These are phyloP conservation scores for Drosophila parabipectinata DNA, from an alignment of 1,140 invertebrate genomes.

Conservation along the genomic window DNA sequence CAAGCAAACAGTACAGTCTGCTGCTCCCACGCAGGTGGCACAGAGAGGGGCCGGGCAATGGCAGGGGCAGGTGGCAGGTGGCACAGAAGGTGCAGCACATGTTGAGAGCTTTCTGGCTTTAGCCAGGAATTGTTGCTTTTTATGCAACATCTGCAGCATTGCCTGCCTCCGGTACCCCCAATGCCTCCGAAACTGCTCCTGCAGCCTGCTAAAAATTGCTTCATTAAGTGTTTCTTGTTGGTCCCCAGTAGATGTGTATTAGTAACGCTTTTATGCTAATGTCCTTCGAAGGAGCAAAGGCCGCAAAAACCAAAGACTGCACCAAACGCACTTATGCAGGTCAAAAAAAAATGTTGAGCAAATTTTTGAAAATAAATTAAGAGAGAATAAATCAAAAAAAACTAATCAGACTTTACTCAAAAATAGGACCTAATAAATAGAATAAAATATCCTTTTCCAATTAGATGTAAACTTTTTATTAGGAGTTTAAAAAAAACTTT, in stretches of 20 bases:
- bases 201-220: constrained; percentile 73
- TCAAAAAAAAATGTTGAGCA: neutral
- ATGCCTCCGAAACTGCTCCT: constrained; percentile 12
- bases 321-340: neutral
- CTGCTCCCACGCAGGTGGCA: constrained; percentile 25
- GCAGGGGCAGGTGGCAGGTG: neutral
- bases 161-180: neutral
- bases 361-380: too few relatives aligned
- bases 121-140: constrained; percentile 72
- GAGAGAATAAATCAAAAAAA: too few relatives aligned
- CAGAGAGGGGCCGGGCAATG: neutral
- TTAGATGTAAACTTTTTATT: too few relatives aligned
- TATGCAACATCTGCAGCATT: constrained; percentile 63
- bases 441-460: too few relatives aligned
- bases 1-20: constrained; percentile 51
- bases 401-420: too few relatives aligned
- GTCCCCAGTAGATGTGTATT: constrained; percentile 65
- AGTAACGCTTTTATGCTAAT: constrained; percentile 80
- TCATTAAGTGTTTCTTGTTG: constrained; percentile 82
- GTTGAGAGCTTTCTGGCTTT: constrained; percentile 70
- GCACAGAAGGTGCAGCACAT: constrained; percentile 3
- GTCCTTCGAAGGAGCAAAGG: constrained; percentile 63
- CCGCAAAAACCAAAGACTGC: constrained; percentile 3
- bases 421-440: too few relatives aligned
- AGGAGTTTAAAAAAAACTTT: too few relatives aligned